A percentile compares a stretch with the other conserved stretches of the same genome.
These are phyloP conservation scores for Alsophila aescularia DNA, from an alignment of 2,888 invertebrate genomes.

Conservation along the genomic window DNA sequence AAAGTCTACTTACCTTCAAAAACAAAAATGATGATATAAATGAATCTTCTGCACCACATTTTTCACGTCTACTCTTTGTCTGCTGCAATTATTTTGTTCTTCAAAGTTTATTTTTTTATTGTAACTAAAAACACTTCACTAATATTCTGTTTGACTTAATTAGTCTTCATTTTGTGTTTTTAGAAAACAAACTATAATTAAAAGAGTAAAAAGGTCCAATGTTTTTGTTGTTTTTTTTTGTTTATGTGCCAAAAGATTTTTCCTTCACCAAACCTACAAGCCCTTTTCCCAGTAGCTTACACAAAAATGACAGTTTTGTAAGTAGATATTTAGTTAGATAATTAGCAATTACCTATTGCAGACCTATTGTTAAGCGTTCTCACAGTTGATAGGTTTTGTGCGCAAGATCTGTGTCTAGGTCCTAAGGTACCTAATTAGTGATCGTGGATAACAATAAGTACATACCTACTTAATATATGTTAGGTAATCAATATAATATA, in stretches of 20 bases:
- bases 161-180: too few relatives aligned
- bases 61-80: too few relatives aligned
- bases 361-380: conserved; percentile 23
- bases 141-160: too few relatives aligned
- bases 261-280: too few relatives aligned
- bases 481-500: too few relatives aligned
- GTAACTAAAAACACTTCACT: too few relatives aligned
- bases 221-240: too few relatives aligned
- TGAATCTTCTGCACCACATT: conserved; percentile 3
- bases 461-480: not conserved
- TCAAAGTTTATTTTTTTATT: too few relatives aligned
- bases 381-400: conserved; percentile 28
- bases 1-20: conserved; percentile 9
- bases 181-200: too few relatives aligned
- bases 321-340: not conserved
- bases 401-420: conserved; percentile 18
- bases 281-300: not conserved
- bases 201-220: too few relatives aligned
- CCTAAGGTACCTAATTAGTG: not conserved
- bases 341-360: not conserved
- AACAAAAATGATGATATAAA: not conserved
- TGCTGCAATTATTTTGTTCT: too few relatives aligned
- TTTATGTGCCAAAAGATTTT: too few relatives aligned
- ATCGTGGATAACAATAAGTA: not conserved
- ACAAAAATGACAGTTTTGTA: conserved; percentile 1